Evolutionary conservation across 2,113 vertebrate genomes (phyloP).

Genomic region (Puma concolor): DNA sequence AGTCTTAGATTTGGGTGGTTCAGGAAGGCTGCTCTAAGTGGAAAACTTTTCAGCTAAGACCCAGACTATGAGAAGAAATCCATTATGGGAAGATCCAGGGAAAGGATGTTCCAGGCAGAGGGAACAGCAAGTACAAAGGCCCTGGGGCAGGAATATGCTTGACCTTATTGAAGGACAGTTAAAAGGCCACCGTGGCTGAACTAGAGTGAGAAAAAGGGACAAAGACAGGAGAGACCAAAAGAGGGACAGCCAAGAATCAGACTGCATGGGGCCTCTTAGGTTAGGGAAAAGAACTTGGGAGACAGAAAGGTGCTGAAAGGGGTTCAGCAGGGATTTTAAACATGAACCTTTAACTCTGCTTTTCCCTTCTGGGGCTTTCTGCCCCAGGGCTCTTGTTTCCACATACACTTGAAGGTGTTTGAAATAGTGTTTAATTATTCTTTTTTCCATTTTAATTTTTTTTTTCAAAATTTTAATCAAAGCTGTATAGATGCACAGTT

Average conservation of each 20-base stretch:
- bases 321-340: not conserved
- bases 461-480: not conserved
- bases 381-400: not conserved
- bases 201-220: not conserved
- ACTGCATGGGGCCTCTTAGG: not conserved
- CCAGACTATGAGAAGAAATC: not conserved
- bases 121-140: not conserved
- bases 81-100: not conserved
- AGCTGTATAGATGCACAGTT: not conserved
- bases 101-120: not conserved
- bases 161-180: accelerated
- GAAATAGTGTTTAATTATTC: not conserved
- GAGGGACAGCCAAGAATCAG: not conserved
- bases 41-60: not conserved
- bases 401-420: not conserved
- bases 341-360: not conserved
- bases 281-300: not conserved
- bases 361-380: not conserved
- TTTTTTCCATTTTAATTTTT: not conserved
- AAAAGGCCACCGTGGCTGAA: not conserved
- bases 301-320: not conserved
- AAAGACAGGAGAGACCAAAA: not conserved
- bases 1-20: not conserved
- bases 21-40: not conserved
- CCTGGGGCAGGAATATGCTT: not conserved